Conservation (phyloP, 53 echinoderm and acorn worm species). For the Glandiceps talaboti region DNA sequence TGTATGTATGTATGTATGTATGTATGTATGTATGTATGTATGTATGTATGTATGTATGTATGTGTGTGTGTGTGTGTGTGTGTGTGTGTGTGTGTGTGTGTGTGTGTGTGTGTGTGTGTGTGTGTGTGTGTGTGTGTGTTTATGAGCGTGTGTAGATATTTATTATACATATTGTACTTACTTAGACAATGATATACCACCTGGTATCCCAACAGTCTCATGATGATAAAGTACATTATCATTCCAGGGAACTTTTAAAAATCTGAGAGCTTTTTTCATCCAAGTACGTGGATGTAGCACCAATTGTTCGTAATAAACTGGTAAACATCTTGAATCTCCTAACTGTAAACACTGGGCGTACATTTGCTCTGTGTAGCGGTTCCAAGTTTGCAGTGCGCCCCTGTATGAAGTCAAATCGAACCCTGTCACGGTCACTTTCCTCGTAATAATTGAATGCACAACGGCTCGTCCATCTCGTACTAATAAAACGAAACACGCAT, state of each 20-base stretch:
- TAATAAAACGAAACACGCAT: conserved; percentile 84
- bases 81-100: too few species aligned
- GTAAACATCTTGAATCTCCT: conserved; percentile 49
- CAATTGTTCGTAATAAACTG: conserved; percentile 84
- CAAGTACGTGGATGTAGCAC: conserved; percentile 84
- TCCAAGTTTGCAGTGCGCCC: conserved; percentile 90
- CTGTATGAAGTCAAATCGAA: conserved; percentile 85
- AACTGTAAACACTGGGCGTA: conserved; percentile 81
- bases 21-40: too few species aligned
- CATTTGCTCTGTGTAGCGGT: conserved; percentile 75
- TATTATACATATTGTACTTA: too few species aligned
- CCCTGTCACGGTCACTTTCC: conserved; percentile 92
- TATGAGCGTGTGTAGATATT: too few species aligned
- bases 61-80: too few species aligned
- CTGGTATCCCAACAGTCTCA: conserved; percentile 88
- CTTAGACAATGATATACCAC: conserved; percentile 87
- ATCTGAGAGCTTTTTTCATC: conserved; percentile 67
- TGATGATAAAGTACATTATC: conserved; percentile 74
- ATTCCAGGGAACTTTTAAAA: conserved; percentile 74
- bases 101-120: too few species aligned
- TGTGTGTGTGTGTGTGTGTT: too few species aligned
- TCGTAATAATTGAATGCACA: conserved; percentile 91
- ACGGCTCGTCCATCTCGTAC: conserved; percentile 92
- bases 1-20: too few species aligned
- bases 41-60: too few species aligned